Conservation (phyloP, 2,888 invertebrate species). For the Hemithea aestivaria region DNA sequence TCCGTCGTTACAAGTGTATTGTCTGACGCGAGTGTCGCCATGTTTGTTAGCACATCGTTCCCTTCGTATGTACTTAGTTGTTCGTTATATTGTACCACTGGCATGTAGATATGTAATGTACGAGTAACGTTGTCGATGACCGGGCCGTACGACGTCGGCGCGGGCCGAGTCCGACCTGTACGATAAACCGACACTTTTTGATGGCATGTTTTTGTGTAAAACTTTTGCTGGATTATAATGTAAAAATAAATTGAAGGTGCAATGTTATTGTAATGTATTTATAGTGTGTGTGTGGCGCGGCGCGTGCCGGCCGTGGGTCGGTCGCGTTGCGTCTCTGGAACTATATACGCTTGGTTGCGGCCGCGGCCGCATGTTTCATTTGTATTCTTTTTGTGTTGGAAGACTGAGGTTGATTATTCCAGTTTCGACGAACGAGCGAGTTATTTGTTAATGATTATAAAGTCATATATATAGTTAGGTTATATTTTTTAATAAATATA, state of each 20-base stretch:
- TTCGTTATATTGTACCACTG: constrained; percentile 34
- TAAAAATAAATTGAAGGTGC: constrained; percentile 65
- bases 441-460: constrained; percentile 79
- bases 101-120: constrained; percentile 31
- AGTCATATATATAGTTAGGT: constrained; percentile 79
- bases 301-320: constrained; percentile 17
- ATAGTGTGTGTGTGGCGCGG: constrained; percentile 32
- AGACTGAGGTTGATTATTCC: constrained; percentile 78
- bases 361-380: constrained; percentile 56
- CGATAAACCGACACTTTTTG: constrained; percentile 48
- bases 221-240: constrained; percentile 57
- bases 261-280: constrained; percentile 69
- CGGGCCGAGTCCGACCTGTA: constrained; percentile 19
- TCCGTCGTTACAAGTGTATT: constrained; percentile 21
- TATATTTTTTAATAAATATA: constrained; percentile 80
- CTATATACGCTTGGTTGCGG: constrained; percentile 50
- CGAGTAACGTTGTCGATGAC: constrained; percentile 40
- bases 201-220: constrained; percentile 60
- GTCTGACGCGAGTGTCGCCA: constrained; percentile 39
- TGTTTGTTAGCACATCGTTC: constrained; percentile 18
- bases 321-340: constrained; percentile 20
- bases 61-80: constrained; percentile 43
- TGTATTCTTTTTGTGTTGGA: constrained; percentile 72
- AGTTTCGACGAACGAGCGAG: constrained; percentile 74
- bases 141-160: constrained; percentile 39